Evolutionary conservation across 2,888 invertebrate species (phyloP).

Genomic region (Beris chalybata): DNA sequence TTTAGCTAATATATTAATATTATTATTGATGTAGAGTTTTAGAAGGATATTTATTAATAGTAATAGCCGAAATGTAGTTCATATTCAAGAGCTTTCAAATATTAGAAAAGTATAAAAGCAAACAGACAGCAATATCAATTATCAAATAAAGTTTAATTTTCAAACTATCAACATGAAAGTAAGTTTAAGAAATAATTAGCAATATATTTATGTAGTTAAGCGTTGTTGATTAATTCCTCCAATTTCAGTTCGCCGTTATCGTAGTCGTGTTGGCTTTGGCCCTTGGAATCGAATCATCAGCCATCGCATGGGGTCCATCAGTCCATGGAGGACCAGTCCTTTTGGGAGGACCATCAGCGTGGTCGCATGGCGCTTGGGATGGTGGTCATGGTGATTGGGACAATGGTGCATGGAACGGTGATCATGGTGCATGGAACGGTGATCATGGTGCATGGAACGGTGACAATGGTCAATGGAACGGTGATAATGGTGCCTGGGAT

Average conservation of each 20-base stretch:
- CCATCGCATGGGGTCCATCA: slow-evolving; percentile 38
- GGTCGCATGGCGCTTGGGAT: slow-evolving; percentile 41
- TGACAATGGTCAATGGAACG: not conserved
- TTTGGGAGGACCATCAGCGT: slow-evolving; percentile 35
- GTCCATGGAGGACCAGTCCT: slow-evolving; percentile 32
- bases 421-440: slow-evolving; percentile 11
- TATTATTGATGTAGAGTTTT: too few species aligned
- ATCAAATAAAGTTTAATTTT: slow-evolving; percentile 18
- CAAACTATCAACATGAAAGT: slow-evolving; percentile 30
- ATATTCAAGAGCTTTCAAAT: too few species aligned
- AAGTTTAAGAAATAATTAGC: slow-evolving; percentile 15
- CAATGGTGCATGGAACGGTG: not conserved
- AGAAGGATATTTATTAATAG: too few species aligned
- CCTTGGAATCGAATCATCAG: slow-evolving; percentile 41
- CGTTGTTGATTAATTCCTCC: not conserved
- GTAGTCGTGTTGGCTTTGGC: slow-evolving; percentile 47
- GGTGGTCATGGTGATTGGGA: slow-evolving; percentile 35
- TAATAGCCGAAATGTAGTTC: too few species aligned
- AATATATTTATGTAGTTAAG: not conserved
- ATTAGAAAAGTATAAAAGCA: too few species aligned
- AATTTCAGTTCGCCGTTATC: slow-evolving; percentile 45
- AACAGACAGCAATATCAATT: not conserved
- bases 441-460: not conserved
- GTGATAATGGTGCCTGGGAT: slow-evolving; percentile 11
- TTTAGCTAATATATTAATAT: too few species aligned